Percentiles rank a stretch among this genome's conserved stretches.
Evolutionary conservation across 2,797 vertebrate species (phyloP).

Genomic region (Avahi laniger): DNA sequence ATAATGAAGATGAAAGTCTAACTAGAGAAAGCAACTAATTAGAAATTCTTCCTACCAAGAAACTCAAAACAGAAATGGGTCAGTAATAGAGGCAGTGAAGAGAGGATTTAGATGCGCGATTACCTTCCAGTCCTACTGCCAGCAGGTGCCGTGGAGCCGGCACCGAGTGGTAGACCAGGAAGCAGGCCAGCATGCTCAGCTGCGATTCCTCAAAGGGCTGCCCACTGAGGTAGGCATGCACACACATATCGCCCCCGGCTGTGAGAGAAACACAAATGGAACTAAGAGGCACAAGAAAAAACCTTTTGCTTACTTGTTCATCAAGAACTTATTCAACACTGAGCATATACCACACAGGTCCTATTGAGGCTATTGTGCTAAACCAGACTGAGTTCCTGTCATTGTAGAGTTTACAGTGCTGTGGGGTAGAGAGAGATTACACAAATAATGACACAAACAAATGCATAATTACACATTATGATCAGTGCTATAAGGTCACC

Average conservation of each 20-base stretch:
- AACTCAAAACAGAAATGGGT: background rate
- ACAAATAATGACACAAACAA: background rate
- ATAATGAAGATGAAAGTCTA: background rate
- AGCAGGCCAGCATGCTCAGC: constrained; percentile 91
- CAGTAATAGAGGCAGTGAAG: background rate
- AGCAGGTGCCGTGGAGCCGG: constrained; percentile 88
- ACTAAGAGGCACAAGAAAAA: background rate
- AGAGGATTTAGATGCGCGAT: background rate
- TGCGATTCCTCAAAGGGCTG: constrained; percentile 84
- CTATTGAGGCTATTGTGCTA: background rate
- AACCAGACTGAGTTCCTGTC: background rate
- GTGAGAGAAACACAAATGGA: constrained; percentile 9
- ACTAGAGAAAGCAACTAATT: background rate
- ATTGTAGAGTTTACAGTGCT: background rate
- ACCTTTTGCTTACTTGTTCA: background rate
- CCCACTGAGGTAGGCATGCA: constrained; percentile 90
- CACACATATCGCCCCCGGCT: constrained; percentile 89
- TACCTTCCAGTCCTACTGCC: constrained; percentile 86
- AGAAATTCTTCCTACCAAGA: background rate
- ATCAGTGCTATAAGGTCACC: background rate
- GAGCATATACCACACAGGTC: background rate
- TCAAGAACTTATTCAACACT: background rate
- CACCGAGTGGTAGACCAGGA: constrained; percentile 95
- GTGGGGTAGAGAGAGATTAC: background rate
- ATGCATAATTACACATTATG: too few relatives aligned